Conservation (phyloP, 2,113 vertebrate genomes). For the Egretta garzetta region DNA sequence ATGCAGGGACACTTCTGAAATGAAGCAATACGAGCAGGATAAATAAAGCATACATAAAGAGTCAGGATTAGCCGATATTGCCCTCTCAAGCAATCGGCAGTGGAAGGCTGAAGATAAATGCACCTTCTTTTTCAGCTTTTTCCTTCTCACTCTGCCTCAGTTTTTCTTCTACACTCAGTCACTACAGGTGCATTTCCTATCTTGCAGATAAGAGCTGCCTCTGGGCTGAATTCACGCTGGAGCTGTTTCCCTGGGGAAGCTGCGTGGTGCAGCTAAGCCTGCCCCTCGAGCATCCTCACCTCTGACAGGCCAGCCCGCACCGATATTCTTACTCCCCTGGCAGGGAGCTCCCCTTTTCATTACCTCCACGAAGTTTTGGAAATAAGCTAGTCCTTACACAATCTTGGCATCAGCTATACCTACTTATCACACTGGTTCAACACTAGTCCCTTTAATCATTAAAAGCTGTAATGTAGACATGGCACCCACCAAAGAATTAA, state of each 20-base stretch:
- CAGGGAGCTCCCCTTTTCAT: background rate
- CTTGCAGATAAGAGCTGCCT: background rate
- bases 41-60: background rate
- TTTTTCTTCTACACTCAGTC: background rate
- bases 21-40: background rate
- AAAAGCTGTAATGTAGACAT: background rate
- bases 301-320: background rate
- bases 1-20: background rate
- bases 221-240: background rate
- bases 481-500: background rate
- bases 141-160: background rate
- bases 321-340: background rate
- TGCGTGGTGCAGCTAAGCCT: accelerated
- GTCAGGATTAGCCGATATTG: background rate
- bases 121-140: background rate
- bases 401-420: background rate
- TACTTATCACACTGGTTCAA: background rate
- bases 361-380: background rate
- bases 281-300: background rate
- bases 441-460: background rate
- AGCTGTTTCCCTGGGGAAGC: background rate
- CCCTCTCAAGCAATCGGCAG: background rate
- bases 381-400: background rate
- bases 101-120: background rate
- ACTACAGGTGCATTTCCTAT: background rate